These are phyloP conservation scores for Trichonephila clavata DNA, from an alignment of 1,140 invertebrate genomes.

Conservation along the genomic window DNA sequence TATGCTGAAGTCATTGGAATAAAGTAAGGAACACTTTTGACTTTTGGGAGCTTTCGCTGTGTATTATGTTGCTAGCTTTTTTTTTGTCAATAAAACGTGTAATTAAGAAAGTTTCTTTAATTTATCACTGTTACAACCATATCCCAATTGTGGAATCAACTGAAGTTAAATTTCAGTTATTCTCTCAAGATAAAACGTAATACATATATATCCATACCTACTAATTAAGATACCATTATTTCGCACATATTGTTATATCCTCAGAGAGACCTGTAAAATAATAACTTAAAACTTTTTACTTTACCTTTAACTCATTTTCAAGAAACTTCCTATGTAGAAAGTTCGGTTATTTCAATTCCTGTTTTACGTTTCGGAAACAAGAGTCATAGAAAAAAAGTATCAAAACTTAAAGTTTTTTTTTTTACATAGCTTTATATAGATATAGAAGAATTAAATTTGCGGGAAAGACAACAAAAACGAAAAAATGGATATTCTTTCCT, in stretches of 20 bases:
- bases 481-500: slow-evolving; percentile 17
- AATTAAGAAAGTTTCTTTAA: no score
- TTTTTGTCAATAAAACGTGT: no score
- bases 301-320: background rate
- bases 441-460: slow-evolving; percentile 42
- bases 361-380: background rate
- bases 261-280: background rate
- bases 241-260: background rate
- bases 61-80: no score
- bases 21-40: no score
- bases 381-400: background rate
- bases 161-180: no score
- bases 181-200: no score
- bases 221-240: slow-evolving; percentile 42
- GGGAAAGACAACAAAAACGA: background rate
- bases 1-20: no score
- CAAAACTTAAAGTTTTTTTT: background rate
- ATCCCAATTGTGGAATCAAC: no score
- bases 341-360: slow-evolving; percentile 23
- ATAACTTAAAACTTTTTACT: background rate
- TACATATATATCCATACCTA: background rate
- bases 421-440: background rate
- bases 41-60: no score
- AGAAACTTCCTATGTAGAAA: background rate
- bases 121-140: no score